Evolutionary conservation across 1,140 invertebrate species (phyloP), one percentile per base, ranked within the genome.

Genomic region (Drosophila tropicalis): DNA sequence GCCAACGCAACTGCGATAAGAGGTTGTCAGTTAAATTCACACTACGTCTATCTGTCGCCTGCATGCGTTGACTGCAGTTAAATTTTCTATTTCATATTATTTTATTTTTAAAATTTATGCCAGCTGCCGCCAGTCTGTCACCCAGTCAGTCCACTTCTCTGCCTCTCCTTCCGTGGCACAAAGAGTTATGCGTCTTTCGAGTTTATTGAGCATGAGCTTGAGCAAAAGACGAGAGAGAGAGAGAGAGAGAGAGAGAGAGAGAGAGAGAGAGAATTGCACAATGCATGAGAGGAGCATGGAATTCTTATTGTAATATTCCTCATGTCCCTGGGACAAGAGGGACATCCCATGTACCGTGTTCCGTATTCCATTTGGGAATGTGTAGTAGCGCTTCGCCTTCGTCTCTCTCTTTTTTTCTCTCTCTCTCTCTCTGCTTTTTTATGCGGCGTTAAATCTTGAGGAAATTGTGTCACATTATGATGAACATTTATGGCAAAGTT

Each of bases 381-480:
- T 62, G 70, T 22, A 36, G 34, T 12, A 36, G 34, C 34, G 10
- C 34, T 36, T 12, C 34, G 34, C 5, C 15, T 47, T 19, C 6
- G 6, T 47, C 10, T 19, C 17, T 47, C 9, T 17, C 3, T 47
- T 19, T 19, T 9, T 47, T 3, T 17, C 3, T 36, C 32, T 34
- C 32, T 4, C 32, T 32, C 36, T 44, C 68, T 58, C 72, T 5
- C 36, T 39, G 36, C 12, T 58, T 73, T 73, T 79, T 87, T 87
- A 83, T 87, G 83, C 83, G 66, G 80, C 84, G 84, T 89, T 89
- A 89, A 89, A 89, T 89, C 84, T 89, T 78, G 70, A 81, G 84
- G 74, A 89, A 89, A 89, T 89, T 89, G 84, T 89, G 84, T 89
- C 84, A 84, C 84, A 89, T 89, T 84, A 89, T 89, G 80, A 86